A percentile compares a stretch with the other conserved stretches of the same genome.
Conservation (phyloP, 1,140 invertebrate genomes). For the Babylonia areolata region DNA sequence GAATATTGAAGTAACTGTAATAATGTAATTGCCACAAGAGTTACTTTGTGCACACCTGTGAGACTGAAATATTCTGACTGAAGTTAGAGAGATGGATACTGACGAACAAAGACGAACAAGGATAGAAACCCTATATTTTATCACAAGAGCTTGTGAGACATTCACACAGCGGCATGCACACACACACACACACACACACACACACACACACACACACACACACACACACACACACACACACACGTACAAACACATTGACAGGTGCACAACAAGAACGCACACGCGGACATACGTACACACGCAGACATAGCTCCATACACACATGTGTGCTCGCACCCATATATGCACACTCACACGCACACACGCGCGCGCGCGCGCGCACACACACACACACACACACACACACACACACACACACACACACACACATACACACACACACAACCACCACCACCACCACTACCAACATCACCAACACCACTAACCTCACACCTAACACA, state of each 20-base stretch:
- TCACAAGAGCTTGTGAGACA: neutral
- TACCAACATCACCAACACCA: no score
- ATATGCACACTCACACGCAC: neutral
- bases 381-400: slow-evolving; percentile 4
- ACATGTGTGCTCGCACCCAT: neutral
- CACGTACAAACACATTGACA: neutral
- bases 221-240: neutral
- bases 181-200: neutral
- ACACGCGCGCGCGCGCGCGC: neutral
- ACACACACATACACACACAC: neutral
- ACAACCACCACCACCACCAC: neutral
- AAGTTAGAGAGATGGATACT: neutral
- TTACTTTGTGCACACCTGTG: neutral
- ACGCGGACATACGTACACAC: neutral
- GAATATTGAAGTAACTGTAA: neutral
- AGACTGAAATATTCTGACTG: neutral
- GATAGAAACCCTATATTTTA: no score
- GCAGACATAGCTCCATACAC: neutral
- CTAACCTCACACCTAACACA: no score
- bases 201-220: neutral
- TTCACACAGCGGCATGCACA: neutral
- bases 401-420: neutral
- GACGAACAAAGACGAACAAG: neutral
- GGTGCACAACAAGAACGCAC: neutral
- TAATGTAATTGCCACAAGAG: neutral